Evolutionary conservation across 2,113 vertebrate species (phyloP).

Genomic region (Alosa alosa): DNA sequence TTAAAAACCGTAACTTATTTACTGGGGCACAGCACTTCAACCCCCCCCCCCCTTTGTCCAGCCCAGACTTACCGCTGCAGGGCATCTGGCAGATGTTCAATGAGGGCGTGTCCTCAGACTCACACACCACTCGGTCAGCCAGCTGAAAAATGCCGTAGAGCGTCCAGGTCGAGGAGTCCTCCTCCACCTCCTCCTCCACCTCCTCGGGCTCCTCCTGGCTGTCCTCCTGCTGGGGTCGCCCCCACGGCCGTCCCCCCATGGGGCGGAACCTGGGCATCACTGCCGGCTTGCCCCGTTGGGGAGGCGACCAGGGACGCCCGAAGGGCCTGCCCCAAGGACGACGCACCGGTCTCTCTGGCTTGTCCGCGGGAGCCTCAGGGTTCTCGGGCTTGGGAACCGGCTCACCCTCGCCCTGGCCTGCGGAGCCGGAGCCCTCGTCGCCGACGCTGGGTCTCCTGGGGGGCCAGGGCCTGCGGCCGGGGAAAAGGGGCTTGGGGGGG

Average conservation of each 20-base stretch:
- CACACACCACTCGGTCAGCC: slow-evolving; percentile 47
- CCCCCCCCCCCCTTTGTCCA: too few species aligned
- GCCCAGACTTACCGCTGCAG: slow-evolving; percentile 55
- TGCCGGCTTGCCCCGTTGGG: neutral
- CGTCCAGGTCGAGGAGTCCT: neutral
- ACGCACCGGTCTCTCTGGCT: too few species aligned
- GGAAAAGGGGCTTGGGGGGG: neutral
- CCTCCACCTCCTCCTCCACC: neutral
- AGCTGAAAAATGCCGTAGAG: slow-evolving; percentile 66
- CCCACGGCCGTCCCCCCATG: neutral
- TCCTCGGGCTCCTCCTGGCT: neutral
- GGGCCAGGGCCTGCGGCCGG: too few species aligned
- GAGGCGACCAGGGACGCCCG: neutral
- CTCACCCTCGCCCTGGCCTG: neutral
- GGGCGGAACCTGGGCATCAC: neutral
- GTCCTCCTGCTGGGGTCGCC: neutral
- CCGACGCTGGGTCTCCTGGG: neutral
- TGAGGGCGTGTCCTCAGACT: neutral
- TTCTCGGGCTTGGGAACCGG: too few species aligned
- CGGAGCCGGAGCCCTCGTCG: neutral
- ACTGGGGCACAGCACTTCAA: too few species aligned
- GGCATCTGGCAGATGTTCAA: slow-evolving; percentile 51
- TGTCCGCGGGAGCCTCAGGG: too few species aligned
- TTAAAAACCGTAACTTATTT: too few species aligned
- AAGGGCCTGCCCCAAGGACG: neutral